Evolutionary conservation across 2,888 invertebrate genomes (phyloP).

Genomic region (Antitype chi): DNA sequence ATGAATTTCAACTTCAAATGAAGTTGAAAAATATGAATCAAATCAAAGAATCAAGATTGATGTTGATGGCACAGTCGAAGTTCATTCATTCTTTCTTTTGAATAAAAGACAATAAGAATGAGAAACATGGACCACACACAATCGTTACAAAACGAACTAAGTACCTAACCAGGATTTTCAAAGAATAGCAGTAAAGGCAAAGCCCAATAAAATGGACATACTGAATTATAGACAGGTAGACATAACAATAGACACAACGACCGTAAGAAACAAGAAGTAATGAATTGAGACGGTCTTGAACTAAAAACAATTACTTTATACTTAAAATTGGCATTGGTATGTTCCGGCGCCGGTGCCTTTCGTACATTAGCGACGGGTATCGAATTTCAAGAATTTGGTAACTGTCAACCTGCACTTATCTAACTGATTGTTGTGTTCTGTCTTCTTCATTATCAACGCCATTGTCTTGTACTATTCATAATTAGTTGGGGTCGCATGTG

Average conservation of each 20-base stretch:
- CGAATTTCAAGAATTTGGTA: conserved; percentile 48
- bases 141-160: conserved; percentile 9
- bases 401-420: conserved; percentile 36
- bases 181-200: conserved; percentile 17
- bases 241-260: conserved; percentile 53
- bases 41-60: conserved; percentile 35
- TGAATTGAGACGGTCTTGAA: conserved; percentile 68
- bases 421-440: conserved; percentile 39
- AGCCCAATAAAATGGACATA: conserved; percentile 31
- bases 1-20: conserved; percentile 14
- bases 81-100: conserved; percentile 2
- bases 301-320: conserved; percentile 63
- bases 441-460: conserved; percentile 49
- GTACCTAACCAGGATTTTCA: conserved; percentile 19
- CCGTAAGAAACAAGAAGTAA: conserved; percentile 54
- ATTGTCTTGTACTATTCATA: conserved; percentile 58
- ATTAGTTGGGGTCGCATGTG: conserved; percentile 58
- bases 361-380: conserved; percentile 50
- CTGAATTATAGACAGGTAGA: conserved; percentile 36
- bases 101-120: conserved; percentile 15
- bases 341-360: conserved; percentile 54
- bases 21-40: conserved; percentile 22
- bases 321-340: conserved; percentile 58
- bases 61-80: conserved; percentile 27
- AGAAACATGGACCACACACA: conserved; percentile 6